These are phyloP conservation scores for Rhizoglyphus robini DNA, from an alignment of 1,140 invertebrate species.

Conservation along the genomic window DNA sequence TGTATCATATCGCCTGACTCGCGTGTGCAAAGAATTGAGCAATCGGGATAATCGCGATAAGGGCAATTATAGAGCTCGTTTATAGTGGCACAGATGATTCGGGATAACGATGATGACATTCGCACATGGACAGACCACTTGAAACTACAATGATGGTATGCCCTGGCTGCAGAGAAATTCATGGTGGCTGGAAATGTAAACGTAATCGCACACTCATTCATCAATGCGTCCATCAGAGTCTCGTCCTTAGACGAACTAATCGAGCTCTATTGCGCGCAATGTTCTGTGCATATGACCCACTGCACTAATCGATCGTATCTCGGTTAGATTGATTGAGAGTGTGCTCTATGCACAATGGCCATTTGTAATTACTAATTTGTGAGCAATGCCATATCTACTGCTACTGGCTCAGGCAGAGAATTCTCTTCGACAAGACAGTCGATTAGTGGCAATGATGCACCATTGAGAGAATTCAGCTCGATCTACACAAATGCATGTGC, in stretches of 20 bases:
- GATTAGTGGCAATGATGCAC: slow-evolving; percentile 7
- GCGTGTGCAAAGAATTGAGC: not conserved
- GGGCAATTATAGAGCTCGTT: too few species aligned
- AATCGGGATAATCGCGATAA: too few species aligned
- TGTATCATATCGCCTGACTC: not conserved
- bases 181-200: not conserved
- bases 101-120: too few species aligned
- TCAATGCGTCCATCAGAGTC: not conserved
- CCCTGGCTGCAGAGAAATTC: not conserved
- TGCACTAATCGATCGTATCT: not conserved
- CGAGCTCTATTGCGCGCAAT: not conserved
- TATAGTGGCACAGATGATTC: too few species aligned
- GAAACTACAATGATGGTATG: not conserved
- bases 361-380: not conserved
- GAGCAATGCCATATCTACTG: too few species aligned
- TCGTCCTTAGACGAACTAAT: not conserved
- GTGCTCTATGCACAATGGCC: slow-evolving; percentile 10
- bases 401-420: too few species aligned
- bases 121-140: too few species aligned
- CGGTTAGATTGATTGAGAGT: not conserved
- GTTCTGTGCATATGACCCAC: not conserved
- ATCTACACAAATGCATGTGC: slow-evolving; percentile 7
- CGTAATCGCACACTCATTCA: not conserved
- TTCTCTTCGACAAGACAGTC: too few species aligned
- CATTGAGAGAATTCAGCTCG: slow-evolving; percentile 8